Conservation (phyloP, 2,888 invertebrate genomes). For the Agriopis leucophaearia region DNA sequence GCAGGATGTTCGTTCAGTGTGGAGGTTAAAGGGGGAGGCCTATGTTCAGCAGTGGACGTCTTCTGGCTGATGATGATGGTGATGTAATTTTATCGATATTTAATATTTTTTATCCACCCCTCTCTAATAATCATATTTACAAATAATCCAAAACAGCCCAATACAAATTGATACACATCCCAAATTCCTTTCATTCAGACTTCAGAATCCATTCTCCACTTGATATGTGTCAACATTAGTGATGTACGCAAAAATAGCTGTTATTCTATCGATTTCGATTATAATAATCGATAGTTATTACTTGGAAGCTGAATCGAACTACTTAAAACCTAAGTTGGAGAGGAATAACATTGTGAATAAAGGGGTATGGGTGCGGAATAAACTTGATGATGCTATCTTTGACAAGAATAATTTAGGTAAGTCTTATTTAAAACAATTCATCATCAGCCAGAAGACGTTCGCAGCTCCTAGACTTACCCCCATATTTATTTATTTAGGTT, state of each 20-base stretch:
- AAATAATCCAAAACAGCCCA: slow-evolving; percentile 57
- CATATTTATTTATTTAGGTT: no score
- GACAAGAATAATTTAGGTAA: slow-evolving; percentile 50
- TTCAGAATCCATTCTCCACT: slow-evolving; percentile 20
- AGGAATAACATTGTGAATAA: slow-evolving; percentile 73
- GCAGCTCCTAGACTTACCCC: no score
- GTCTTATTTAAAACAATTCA: background rate
- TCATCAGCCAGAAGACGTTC: no score
- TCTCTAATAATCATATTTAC: slow-evolving; percentile 52
- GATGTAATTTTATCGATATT: no score
- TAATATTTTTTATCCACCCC: slow-evolving; percentile 9
- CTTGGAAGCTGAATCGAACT: slow-evolving; percentile 55
- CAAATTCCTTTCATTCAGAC: slow-evolving; percentile 55
- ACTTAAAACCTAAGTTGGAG: slow-evolving; percentile 60
- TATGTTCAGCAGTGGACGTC: no score
- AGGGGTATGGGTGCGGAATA: slow-evolving; percentile 66
- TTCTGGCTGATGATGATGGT: no score
- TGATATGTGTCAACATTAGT: slow-evolving; percentile 49
- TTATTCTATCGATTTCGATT: slow-evolving; percentile 52
- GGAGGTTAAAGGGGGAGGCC: no score
- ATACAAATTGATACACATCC: slow-evolving; percentile 56
- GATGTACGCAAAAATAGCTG: slow-evolving; percentile 58
- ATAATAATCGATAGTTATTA: slow-evolving; percentile 47
- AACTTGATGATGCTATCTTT: slow-evolving; percentile 32
- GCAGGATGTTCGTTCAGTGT: no score